Conservation (phyloP, 2,888 invertebrate genomes). For the Acleris emargana region DNA sequence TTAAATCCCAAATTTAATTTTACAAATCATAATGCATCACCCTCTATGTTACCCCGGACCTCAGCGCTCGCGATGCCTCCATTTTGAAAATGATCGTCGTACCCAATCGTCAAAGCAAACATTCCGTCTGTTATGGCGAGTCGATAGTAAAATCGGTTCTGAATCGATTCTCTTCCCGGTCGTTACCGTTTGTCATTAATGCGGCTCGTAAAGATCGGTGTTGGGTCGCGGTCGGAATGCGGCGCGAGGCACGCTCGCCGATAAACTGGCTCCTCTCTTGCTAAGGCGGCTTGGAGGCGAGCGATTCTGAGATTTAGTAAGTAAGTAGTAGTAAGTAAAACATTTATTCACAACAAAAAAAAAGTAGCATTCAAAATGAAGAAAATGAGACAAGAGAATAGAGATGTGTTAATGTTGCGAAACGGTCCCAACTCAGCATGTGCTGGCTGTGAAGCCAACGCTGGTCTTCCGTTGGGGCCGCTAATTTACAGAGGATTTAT, state of each 20-base stretch:
- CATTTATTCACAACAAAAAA: too few relatives aligned
- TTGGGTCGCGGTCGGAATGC: constrained; percentile 70
- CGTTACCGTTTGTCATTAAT: constrained; percentile 74
- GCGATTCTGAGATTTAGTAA: constrained; percentile 3
- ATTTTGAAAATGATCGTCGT: constrained; percentile 6
- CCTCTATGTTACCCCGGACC: not conserved
- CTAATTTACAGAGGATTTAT: not conserved
- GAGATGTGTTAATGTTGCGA: too few relatives aligned
- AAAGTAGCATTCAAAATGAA: too few relatives aligned
- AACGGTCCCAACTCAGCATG: too few relatives aligned
- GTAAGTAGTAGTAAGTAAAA: too few relatives aligned
- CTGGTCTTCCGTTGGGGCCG: too few relatives aligned
- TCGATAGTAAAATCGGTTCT: constrained; percentile 68
- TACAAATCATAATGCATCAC: not conserved
- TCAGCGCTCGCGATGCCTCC: not conserved
- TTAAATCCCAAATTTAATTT: too few relatives aligned
- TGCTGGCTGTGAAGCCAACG: too few relatives aligned
- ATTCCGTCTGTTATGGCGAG: constrained; percentile 35
- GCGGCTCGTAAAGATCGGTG: constrained; percentile 64
- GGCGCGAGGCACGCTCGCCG: constrained; percentile 66
- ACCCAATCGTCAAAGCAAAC: constrained; percentile 30
- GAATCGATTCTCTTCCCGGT: constrained; percentile 78
- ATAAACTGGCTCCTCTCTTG: constrained; percentile 58
- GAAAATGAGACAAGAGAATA: too few relatives aligned
- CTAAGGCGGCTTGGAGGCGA: constrained; percentile 35